Evolutionary conservation across 2,888 invertebrate species (phyloP).

Genomic region (Epinotia ramella): DNA sequence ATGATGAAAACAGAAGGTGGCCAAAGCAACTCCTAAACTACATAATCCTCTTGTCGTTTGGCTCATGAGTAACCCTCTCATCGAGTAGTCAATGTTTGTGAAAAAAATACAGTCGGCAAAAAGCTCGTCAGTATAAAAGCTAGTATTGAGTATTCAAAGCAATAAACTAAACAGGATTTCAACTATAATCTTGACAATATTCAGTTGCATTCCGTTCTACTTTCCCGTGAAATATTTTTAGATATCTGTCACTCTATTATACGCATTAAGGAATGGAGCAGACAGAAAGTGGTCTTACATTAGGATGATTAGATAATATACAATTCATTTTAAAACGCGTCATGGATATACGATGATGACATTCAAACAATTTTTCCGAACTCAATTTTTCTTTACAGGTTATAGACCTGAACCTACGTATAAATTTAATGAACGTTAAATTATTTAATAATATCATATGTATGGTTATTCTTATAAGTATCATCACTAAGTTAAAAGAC

Average conservation of each 20-base stretch:
- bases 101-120: too few species aligned
- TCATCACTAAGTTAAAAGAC: too few species aligned
- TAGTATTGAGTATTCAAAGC: conserved; percentile 17
- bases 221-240: conserved; percentile 33
- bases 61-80: too few species aligned
- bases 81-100: too few species aligned
- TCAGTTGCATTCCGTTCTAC: conserved; percentile 54
- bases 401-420: too few species aligned
- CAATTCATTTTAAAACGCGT: neutral
- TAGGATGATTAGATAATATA: neutral
- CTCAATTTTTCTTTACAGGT: neutral
- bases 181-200: conserved; percentile 38
- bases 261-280: neutral
- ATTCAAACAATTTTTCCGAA: neutral
- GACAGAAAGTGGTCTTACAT: conserved; percentile 1
- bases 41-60: too few species aligned
- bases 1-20: too few species aligned
- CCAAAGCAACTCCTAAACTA: too few species aligned
- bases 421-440: too few species aligned
- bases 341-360: neutral
- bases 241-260: conserved; percentile 5
- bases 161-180: conserved; percentile 5
- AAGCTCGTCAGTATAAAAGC: neutral
- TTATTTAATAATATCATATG: too few species aligned
- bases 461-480: too few species aligned